phyloP scores from a whole-genome alignment of 2,797 vertebrate species.

The Clarias platycephalus region DNA sequence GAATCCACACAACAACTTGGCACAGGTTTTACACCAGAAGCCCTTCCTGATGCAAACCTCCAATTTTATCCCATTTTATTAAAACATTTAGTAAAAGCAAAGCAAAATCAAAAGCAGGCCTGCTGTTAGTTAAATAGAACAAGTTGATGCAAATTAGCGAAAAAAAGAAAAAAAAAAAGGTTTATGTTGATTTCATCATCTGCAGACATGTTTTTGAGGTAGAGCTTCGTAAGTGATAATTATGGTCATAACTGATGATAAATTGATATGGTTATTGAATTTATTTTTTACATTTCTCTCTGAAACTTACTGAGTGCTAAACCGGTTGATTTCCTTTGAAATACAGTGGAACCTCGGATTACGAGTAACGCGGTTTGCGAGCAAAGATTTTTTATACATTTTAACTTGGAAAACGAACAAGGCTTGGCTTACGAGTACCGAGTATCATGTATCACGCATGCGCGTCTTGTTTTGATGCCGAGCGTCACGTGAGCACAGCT shows the following conservation, averaged over 20 bases:
- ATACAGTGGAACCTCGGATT: too few relatives aligned
- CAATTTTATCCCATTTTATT: too few relatives aligned
- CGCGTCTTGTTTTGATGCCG: too few relatives aligned
- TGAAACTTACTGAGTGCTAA: neutral
- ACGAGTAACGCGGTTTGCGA: too few relatives aligned
- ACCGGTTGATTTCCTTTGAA: neutral
- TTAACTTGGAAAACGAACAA: too few relatives aligned
- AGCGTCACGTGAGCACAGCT: too few relatives aligned
- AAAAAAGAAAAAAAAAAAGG: neutral
- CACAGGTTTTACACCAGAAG: too few relatives aligned
- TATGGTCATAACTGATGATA: neutral
- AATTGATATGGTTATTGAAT: neutral
- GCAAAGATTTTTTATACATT: too few relatives aligned
- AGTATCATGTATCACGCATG: too few relatives aligned
- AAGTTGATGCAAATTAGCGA: neutral
- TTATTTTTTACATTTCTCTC: neutral
- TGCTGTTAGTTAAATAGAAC: neutral
- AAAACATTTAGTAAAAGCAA: neutral
- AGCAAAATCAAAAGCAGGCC: neutral
- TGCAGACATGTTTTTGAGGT: neutral
- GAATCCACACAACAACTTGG: too few relatives aligned
- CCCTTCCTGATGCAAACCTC: too few relatives aligned
- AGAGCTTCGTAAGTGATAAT: neutral
- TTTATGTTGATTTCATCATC: neutral
- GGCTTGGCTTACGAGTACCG: too few relatives aligned